These are phyloP conservation scores for Danaus melanippus DNA, from an alignment of 1,140 invertebrate genomes.

Conservation along the genomic window DNA sequence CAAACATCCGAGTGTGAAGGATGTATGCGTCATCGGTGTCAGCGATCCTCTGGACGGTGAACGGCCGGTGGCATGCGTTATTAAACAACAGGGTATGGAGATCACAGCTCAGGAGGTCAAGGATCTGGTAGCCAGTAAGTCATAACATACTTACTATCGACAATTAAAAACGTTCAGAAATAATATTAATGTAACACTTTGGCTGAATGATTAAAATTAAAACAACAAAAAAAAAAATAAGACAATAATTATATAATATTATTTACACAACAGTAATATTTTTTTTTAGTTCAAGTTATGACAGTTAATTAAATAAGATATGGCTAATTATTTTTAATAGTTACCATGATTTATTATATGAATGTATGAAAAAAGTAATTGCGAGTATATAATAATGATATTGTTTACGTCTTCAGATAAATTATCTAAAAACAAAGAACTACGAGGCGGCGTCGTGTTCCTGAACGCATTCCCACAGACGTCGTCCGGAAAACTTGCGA, in stretches of 20 bases:
- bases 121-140: constrained; percentile 68
- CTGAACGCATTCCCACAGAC: constrained; percentile 74
- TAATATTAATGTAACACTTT: too few species aligned
- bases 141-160: neutral
- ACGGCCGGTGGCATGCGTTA: constrained; percentile 79
- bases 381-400: neutral
- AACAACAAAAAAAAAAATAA: too few species aligned
- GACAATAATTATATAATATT: too few species aligned
- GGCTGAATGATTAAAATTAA: too few species aligned
- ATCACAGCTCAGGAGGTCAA: constrained; percentile 52
- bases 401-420: constrained; percentile 31
- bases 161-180: too few species aligned
- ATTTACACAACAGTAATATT: too few species aligned
- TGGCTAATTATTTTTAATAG: too few species aligned
- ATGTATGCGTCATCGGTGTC: constrained; percentile 86
- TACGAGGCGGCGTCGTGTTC: constrained; percentile 74
- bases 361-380: too few species aligned
- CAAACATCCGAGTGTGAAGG: constrained; percentile 67
- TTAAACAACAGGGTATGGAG: constrained; percentile 7
- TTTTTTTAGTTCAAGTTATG: too few species aligned
- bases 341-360: too few species aligned
- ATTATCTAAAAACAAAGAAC: constrained; percentile 57
- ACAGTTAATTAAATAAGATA: too few species aligned
- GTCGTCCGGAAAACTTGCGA: constrained; percentile 75
- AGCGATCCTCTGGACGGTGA: constrained; percentile 80